Percentiles rank a stretch among this genome's conserved stretches.
phyloP scores from a whole-genome alignment of 2,797 vertebrate species.

The Ctenopoma kingsleyae region DNA sequence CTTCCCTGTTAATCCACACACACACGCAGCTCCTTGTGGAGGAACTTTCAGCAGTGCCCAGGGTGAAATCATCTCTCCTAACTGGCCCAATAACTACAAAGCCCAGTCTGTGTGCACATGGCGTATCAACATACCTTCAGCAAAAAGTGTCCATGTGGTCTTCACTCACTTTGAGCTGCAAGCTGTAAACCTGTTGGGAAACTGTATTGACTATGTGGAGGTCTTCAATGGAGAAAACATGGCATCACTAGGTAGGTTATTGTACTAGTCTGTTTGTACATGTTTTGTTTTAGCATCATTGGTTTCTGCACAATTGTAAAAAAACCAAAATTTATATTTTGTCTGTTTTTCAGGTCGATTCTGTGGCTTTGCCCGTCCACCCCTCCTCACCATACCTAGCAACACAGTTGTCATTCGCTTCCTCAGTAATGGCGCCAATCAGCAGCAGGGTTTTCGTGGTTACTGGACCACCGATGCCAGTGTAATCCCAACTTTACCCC shows the following conservation, averaged over 20 bases:
- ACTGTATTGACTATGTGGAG: constrained; percentile 84
- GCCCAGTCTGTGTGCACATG: constrained; percentile 82
- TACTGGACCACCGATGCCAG: constrained; percentile 81
- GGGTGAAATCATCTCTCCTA: constrained; percentile 81
- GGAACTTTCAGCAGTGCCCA: constrained; percentile 71
- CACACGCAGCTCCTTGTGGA: constrained; percentile 76
- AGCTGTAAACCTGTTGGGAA: constrained; percentile 62
- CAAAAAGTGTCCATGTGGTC: constrained; percentile 66
- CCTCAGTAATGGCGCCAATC: constrained; percentile 68
- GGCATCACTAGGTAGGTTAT: constrained; percentile 61
- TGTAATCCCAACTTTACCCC: constrained; percentile 73
- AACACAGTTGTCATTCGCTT: constrained; percentile 78
- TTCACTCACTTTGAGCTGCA: constrained; percentile 86
- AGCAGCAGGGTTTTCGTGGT: constrained; percentile 82
- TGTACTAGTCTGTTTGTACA: neutral
- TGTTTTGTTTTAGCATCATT: too few species aligned
- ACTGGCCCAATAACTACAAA: constrained; percentile 80
- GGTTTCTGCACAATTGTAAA: neutral
- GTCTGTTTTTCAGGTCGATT: constrained; percentile 71
- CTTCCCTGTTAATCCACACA: neutral
- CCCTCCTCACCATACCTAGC: constrained; percentile 47
- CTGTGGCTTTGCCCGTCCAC: constrained; percentile 76
- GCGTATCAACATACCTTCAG: constrained; percentile 71
- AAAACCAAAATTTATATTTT: neutral
- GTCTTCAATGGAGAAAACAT: constrained; percentile 73